Conservation (phyloP, 2,113 vertebrate genomes). For the Terrapene triunguis region DNA sequence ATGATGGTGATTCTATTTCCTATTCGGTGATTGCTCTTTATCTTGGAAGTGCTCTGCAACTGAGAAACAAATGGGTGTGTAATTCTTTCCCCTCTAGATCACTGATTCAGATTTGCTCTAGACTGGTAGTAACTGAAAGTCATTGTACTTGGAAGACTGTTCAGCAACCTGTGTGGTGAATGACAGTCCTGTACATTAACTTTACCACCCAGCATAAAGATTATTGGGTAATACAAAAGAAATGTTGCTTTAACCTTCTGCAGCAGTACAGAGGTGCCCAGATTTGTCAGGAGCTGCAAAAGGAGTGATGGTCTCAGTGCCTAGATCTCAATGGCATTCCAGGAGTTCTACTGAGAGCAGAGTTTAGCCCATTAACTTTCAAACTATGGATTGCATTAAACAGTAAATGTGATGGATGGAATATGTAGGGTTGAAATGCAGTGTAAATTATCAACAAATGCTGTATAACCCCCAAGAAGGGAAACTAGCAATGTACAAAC, state of each 20-base stretch:
- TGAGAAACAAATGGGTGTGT: background rate
- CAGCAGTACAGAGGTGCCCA: background rate
- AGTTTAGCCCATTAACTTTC: constrained; percentile 43
- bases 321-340: background rate
- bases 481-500: background rate
- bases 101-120: constrained; percentile 18
- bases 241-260: constrained; percentile 71
- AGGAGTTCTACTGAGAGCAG: background rate
- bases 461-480: background rate
- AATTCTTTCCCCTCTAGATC: background rate
- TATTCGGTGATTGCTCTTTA: background rate
- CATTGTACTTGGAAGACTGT: background rate
- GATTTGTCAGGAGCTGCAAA: constrained; percentile 42
- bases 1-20: fast-evolving
- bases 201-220: constrained; percentile 71
- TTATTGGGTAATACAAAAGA: constrained; percentile 57
- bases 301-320: constrained; percentile 49
- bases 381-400: background rate
- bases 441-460: background rate
- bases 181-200: constrained; percentile 60
- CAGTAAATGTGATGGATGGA: background rate
- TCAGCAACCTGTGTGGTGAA: background rate
- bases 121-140: background rate
- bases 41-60: background rate
- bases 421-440: background rate